Conservation (phyloP, 2,888 invertebrate species). For the Punctoribates punctum region DNA sequence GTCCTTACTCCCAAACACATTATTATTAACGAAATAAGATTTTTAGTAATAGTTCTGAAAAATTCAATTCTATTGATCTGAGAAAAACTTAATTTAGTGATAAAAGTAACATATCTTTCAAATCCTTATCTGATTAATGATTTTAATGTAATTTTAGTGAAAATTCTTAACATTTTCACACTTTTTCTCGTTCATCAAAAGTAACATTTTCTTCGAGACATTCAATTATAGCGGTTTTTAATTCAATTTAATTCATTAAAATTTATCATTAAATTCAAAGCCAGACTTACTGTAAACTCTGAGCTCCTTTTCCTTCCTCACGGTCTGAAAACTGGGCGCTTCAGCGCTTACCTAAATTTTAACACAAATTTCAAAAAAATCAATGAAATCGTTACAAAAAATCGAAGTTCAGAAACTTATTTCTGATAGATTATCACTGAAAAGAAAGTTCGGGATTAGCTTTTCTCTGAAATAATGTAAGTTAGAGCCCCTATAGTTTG, state of each 20-base stretch:
- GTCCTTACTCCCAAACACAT: neutral
- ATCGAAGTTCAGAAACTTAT: too few relatives aligned
- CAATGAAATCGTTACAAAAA: neutral
- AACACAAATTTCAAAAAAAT: neutral
- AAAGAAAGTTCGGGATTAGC: too few relatives aligned
- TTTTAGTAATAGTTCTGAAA: neutral
- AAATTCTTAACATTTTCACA: too few relatives aligned
- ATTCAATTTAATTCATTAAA: neutral
- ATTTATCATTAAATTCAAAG: neutral
- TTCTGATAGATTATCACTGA: too few relatives aligned
- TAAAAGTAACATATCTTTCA: neutral
- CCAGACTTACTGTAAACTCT: conserved; percentile 46
- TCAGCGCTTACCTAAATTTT: conserved; percentile 46
- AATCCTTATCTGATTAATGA: neutral
- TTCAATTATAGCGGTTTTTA: neutral
- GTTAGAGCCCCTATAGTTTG: too few relatives aligned
- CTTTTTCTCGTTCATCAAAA: neutral
- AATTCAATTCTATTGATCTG: neutral
- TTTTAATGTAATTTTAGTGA: neutral
- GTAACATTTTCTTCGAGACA: neutral
- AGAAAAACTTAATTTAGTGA: too few relatives aligned
- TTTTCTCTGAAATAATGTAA: too few relatives aligned
- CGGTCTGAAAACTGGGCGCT: conserved; percentile 48
- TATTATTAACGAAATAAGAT: too few relatives aligned
- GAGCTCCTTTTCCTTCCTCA: conserved; percentile 45